These are phyloP conservation scores for Melanotaenia pygmaea DNA, from an alignment of 2,797 vertebrate species.

Conservation along the genomic window DNA sequence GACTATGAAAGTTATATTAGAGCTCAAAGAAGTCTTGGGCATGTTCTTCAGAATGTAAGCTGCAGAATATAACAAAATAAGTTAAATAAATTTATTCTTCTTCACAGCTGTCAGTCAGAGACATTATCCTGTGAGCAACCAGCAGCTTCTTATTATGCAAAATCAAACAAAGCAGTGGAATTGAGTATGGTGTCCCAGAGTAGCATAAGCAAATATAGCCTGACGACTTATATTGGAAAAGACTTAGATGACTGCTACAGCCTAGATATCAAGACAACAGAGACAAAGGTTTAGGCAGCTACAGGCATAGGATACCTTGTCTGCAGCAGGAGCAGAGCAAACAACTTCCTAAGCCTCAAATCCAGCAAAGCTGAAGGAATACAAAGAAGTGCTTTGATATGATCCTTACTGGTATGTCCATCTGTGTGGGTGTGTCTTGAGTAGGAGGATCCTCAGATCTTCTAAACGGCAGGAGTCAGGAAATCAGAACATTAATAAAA, in stretches of 20 bases:
- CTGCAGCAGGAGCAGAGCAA: constrained; percentile 65
- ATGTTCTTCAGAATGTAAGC: constrained; percentile 28
- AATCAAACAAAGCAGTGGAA: constrained; percentile 81
- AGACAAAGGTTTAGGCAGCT: constrained; percentile 56
- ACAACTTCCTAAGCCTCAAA: constrained; percentile 67
- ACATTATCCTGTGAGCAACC: constrained; percentile 70
- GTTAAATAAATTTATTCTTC: constrained; percentile 57
- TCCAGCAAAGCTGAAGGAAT: constrained; percentile 64
- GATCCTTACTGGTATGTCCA: constrained; percentile 60
- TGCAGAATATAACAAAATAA: constrained; percentile 47
- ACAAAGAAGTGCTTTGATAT: constrained; percentile 43
- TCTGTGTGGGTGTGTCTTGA: constrained; percentile 48
- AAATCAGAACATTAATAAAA: constrained; percentile 22
- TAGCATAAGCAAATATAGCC: constrained; percentile 77
- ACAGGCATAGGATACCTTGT: constrained; percentile 64
- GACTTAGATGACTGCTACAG: constrained; percentile 69
- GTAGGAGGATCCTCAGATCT: constrained; percentile 20
- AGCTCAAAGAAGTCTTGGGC: constrained; percentile 8
- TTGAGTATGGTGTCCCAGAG: constrained; percentile 78
- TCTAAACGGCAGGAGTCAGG: constrained; percentile 16
- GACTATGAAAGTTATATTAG: neutral
- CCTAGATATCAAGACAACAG: constrained; percentile 59
- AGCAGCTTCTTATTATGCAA: constrained; percentile 76
- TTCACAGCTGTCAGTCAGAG: constrained; percentile 70
- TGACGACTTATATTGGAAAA: constrained; percentile 74